phyloP scores from a whole-genome alignment of 2,113 vertebrate genomes.

The Istiophorus platypterus region DNA sequence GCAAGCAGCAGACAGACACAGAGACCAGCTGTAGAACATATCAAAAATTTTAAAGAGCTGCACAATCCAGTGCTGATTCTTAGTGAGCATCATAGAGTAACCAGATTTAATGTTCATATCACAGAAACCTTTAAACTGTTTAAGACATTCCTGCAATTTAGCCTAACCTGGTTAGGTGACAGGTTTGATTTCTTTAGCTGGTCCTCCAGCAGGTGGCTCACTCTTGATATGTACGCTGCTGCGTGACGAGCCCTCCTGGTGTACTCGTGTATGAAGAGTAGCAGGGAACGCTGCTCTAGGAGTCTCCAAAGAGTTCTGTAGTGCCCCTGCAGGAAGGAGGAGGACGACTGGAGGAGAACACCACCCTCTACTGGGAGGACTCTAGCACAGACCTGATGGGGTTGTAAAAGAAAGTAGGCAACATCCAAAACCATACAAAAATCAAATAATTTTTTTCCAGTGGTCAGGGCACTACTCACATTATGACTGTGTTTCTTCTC shows the following conservation, averaged over 20 bases:
- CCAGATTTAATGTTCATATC: no score
- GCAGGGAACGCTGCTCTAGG: conserved; percentile 77
- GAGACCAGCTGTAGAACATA: no score
- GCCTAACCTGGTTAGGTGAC: conserved; percentile 2
- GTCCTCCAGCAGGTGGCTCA: conserved; percentile 66
- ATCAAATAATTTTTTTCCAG: no score
- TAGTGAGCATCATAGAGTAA: no score
- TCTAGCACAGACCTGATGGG: conserved; percentile 62
- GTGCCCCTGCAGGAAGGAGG: conserved; percentile 53
- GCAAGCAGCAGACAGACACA: no score
- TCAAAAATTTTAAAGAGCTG: no score
- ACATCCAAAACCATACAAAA: no score
- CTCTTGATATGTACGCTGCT: conserved; percentile 61
- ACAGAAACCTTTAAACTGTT: no score
- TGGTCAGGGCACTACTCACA: no score
- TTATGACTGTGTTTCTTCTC: no score
- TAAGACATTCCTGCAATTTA: background rate
- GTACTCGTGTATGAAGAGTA: conserved; percentile 81
- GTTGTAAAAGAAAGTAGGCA: no score
- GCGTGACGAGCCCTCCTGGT: conserved; percentile 56
- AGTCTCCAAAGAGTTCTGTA: conserved; percentile 73
- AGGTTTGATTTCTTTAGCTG: conserved; percentile 18
- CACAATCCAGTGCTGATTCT: no score
- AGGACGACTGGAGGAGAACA: conserved; percentile 67
- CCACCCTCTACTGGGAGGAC: conserved; percentile 49